A percentile compares a stretch with the other conserved stretches of the same genome.
Evolutionary conservation across 1,140 invertebrate genomes (phyloP).

Genomic region (Babylonia areolata): DNA sequence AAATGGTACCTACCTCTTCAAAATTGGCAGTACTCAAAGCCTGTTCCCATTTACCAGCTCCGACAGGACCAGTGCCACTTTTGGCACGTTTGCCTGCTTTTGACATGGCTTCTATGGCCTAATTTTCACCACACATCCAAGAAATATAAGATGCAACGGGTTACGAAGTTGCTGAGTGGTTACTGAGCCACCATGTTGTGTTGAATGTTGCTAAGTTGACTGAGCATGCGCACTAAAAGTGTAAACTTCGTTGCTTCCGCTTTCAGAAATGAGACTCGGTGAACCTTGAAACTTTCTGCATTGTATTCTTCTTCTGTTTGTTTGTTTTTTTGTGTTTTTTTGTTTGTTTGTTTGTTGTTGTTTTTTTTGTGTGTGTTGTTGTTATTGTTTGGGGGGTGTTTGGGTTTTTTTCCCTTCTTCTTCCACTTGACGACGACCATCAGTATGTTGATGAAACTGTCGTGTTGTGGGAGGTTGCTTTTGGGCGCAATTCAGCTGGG

Average conservation of each 20-base stretch:
- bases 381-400: too few relatives aligned
- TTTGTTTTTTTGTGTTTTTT: too few relatives aligned
- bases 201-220: slow-evolving; percentile 30
- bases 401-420: too few relatives aligned
- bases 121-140: slow-evolving; percentile 8
- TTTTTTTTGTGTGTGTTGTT: too few relatives aligned
- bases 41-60: slow-evolving; percentile 66
- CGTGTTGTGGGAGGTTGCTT: too few relatives aligned
- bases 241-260: neutral
- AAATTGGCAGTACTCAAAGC: slow-evolving; percentile 57
- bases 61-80: slow-evolving; percentile 57
- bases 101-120: slow-evolving; percentile 56
- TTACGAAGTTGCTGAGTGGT: neutral
- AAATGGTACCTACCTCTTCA: slow-evolving; percentile 59
- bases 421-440: too few relatives aligned
- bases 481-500: too few relatives aligned
- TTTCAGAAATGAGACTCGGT: neutral
- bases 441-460: too few relatives aligned
- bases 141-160: neutral
- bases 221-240: slow-evolving; percentile 8
- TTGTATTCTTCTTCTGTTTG: neutral
- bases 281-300: neutral
- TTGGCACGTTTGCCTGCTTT: slow-evolving; percentile 68
- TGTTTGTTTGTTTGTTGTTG: too few relatives aligned
- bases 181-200: slow-evolving; percentile 30